Conservation (phyloP, 2,113 vertebrate species). For the Solea solea region DNA sequence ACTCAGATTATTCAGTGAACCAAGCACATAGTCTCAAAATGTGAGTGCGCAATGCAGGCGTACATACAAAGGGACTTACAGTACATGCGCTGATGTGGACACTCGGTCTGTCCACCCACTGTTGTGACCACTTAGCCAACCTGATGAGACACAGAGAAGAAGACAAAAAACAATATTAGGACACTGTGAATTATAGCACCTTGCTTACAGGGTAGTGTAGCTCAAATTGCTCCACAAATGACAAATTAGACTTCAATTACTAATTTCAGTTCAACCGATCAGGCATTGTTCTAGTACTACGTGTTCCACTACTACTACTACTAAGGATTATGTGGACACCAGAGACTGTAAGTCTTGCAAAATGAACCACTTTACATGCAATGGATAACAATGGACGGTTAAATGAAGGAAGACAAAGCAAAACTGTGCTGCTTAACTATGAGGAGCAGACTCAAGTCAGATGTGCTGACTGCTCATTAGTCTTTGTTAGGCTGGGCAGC, state of each 20-base stretch:
- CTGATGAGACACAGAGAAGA: conserved; percentile 47
- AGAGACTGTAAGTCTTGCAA: background rate
- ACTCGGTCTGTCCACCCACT: conserved; percentile 18
- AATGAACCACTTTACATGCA: too few species aligned
- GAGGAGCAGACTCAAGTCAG: conserved; percentile 1
- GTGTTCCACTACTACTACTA: background rate
- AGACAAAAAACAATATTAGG: background rate
- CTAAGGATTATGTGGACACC: too few species aligned
- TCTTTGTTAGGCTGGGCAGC: conserved; percentile 16
- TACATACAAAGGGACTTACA: too few species aligned
- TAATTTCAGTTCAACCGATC: background rate
- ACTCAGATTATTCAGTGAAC: too few species aligned
- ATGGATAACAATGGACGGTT: background rate
- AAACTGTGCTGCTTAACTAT: background rate
- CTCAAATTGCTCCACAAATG: too few species aligned
- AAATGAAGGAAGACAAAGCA: background rate
- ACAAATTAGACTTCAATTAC: background rate
- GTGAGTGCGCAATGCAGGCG: too few species aligned
- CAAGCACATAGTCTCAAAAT: too few species aligned
- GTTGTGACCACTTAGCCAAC: conserved; percentile 23
- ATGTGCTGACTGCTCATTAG: conserved; percentile 41
- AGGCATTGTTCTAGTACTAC: background rate
- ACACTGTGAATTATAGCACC: background rate
- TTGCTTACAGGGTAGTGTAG: too few species aligned
- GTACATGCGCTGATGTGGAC: conserved; percentile 23